These are phyloP conservation scores for Resseliella maxima DNA, from an alignment of 2,888 invertebrate genomes.

Conservation along the genomic window DNA sequence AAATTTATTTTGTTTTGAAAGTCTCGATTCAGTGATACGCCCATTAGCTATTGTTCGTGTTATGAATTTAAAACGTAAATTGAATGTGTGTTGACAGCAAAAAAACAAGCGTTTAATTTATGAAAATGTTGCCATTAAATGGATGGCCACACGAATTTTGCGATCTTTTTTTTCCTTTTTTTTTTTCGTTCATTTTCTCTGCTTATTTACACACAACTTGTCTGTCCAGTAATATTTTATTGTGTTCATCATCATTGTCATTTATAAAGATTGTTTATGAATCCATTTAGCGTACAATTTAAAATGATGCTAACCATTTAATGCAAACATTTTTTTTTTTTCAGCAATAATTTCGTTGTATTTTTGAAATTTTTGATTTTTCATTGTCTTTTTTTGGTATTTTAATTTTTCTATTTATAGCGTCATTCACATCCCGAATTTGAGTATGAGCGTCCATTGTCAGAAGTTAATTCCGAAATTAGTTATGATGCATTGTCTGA, in stretches of 20 bases:
- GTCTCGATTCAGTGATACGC: not conserved
- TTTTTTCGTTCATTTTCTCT: not conserved
- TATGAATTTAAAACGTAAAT: not conserved
- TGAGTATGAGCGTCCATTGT: slow-evolving; percentile 65
- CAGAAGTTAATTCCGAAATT: slow-evolving; percentile 65
- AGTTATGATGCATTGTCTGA: slow-evolving; percentile 64
- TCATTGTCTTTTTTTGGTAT: not conserved
- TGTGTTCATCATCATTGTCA: too few species aligned
- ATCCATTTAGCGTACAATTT: too few species aligned
- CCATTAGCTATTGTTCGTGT: not conserved
- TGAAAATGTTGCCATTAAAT: not conserved
- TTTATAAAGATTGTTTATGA: too few species aligned
- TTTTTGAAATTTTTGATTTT: not conserved
- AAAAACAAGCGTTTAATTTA: not conserved
- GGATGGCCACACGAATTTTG: not conserved
- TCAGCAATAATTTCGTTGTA: not conserved
- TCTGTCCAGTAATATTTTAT: not conserved
- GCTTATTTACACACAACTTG: not conserved
- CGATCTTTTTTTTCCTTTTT: not conserved
- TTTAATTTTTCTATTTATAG: slow-evolving; percentile 64
- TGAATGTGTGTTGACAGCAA: not conserved
- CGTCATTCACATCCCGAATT: slow-evolving; percentile 74
- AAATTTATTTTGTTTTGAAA: too few species aligned
- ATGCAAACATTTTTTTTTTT: not conserved
- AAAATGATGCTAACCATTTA: not conserved